phyloP scores from a whole-genome alignment of 2,888 invertebrate genomes.

The Athalia circularis region DNA sequence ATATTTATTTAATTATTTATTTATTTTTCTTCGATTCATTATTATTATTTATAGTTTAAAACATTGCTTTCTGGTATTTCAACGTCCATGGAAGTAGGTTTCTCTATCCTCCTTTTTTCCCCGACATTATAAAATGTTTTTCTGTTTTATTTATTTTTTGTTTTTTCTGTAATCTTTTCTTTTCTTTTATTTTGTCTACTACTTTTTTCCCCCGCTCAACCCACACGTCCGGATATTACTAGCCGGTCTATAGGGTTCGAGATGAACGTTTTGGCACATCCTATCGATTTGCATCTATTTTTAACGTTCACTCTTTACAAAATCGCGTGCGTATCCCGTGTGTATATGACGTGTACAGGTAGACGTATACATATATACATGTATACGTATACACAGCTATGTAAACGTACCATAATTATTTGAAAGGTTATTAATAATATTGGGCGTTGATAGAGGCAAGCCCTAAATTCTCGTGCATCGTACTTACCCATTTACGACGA shows the following conservation, averaged over 20 bases:
- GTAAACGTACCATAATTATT: not conserved
- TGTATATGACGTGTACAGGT: no score
- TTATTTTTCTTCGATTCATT: no score
- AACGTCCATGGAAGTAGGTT: no score
- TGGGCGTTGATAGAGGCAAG: slow-evolving; percentile 12
- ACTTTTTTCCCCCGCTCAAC: not conserved
- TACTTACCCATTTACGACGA: not conserved
- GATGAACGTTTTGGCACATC: slow-evolving; percentile 34
- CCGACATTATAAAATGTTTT: not conserved
- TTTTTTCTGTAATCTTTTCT: not conserved
- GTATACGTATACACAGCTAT: not conserved
- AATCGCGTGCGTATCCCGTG: slow-evolving; percentile 1
- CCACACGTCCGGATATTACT: not conserved
- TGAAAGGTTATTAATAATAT: slow-evolving; percentile 29
- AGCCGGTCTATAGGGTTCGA: not conserved
- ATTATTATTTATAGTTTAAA: no score
- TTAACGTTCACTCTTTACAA: slow-evolving; percentile 6
- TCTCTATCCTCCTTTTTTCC: no score
- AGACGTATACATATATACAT: slow-evolving; percentile 12
- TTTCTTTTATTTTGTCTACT: not conserved
- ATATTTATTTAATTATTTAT: no score
- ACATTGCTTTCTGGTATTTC: no score
- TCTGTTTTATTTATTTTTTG: not conserved
- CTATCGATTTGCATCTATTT: slow-evolving; percentile 39
- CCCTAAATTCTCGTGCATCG: not conserved